Evolutionary conservation across 1,140 invertebrate species (phyloP).

Genomic region (Leptopilina clavipes): DNA sequence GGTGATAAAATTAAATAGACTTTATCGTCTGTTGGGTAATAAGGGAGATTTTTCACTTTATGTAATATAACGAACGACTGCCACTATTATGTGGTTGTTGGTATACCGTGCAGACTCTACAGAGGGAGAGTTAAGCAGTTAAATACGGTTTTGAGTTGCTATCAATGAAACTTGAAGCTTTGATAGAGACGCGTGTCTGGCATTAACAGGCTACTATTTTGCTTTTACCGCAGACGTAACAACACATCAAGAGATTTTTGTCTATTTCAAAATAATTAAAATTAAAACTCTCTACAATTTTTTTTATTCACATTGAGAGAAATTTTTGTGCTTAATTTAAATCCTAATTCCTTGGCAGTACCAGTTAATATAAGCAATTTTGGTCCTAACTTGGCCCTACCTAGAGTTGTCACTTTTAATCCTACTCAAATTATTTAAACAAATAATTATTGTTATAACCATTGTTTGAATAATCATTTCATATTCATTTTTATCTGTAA

Average conservation of each 20-base stretch:
- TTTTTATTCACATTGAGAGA: too few species aligned
- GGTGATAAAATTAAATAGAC: slow-evolving; percentile 44
- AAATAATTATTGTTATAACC: too few species aligned
- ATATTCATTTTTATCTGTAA: too few species aligned
- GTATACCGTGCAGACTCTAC: background rate
- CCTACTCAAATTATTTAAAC: too few species aligned
- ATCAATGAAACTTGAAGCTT: slow-evolving; percentile 22
- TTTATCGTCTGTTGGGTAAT: slow-evolving; percentile 44
- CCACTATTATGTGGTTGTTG: background rate
- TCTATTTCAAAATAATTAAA: background rate
- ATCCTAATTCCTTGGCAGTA: too few species aligned
- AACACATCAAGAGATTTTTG: background rate
- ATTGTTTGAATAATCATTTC: too few species aligned
- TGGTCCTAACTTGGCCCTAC: too few species aligned
- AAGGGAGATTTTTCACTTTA: slow-evolving; percentile 24
- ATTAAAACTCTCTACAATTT: too few species aligned
- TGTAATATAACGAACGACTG: slow-evolving; percentile 13
- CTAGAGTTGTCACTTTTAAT: too few species aligned
- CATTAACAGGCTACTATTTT: slow-evolving; percentile 11
- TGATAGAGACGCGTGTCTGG: slow-evolving; percentile 29
- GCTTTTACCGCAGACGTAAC: background rate
- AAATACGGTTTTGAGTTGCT: slow-evolving; percentile 21
- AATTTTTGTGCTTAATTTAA: too few species aligned
- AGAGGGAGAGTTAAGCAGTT: slow-evolving; percentile 26
- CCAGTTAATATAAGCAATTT: too few species aligned